phyloP scores from a whole-genome alignment of 2,888 invertebrate genomes.

The Alviniconcha strummeri region DNA sequence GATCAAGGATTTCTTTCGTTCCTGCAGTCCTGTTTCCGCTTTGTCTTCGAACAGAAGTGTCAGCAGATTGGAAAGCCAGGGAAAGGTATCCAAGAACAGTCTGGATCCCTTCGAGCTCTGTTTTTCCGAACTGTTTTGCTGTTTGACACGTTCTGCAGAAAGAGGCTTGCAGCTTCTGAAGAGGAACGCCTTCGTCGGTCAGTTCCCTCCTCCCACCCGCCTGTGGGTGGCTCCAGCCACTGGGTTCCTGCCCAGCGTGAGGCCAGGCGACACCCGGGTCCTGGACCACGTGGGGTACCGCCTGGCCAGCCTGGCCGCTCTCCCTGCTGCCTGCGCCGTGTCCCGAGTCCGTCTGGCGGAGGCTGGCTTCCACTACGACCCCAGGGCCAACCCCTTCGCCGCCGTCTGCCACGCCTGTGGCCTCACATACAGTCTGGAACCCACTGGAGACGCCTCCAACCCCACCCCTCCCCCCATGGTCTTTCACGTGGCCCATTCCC shows the following conservation, averaged over 20 bases:
- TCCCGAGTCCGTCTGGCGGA: constrained; percentile 27
- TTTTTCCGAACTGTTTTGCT: too few relatives aligned
- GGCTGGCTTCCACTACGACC: constrained; percentile 27
- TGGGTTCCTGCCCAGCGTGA: neutral
- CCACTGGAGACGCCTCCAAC: too few relatives aligned
- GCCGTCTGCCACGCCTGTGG: constrained; percentile 25
- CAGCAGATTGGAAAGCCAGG: neutral
- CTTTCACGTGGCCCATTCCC: too few relatives aligned
- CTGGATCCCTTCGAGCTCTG: too few relatives aligned
- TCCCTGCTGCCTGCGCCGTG: constrained; percentile 5
- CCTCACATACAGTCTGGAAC: neutral
- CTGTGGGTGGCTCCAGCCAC: constrained; percentile 12
- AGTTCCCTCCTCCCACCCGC: neutral
- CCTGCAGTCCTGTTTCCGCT: neutral
- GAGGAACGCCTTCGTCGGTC: neutral
- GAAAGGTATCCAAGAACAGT: too few relatives aligned
- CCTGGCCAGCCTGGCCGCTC: constrained; percentile 24
- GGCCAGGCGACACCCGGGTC: neutral
- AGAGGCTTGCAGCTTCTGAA: neutral
- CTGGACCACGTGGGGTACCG: constrained; percentile 25
- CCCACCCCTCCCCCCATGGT: too few relatives aligned
- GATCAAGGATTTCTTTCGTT: neutral
- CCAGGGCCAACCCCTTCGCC: neutral
- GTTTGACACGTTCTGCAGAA: neutral
- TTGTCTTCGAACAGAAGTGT: neutral